Percentiles rank a stretch among this genome's conserved stretches.
Evolutionary conservation across 2,113 vertebrate species (phyloP).

Genomic region (Gymnobelideus leadbeateri): DNA sequence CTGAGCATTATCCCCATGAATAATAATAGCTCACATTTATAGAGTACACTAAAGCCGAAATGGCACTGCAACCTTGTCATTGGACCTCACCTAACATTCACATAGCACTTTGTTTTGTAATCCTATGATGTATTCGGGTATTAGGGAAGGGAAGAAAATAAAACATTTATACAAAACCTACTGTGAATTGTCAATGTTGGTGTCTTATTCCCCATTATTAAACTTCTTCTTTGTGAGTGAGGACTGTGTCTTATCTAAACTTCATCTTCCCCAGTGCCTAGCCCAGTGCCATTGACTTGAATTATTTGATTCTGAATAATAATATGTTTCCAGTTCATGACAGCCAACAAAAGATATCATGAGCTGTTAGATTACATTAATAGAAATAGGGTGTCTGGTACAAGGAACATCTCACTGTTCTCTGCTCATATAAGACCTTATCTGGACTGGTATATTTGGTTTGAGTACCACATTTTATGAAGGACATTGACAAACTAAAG

Average conservation of each 20-base stretch:
- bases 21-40: neutral
- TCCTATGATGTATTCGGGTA: neutral
- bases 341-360: neutral
- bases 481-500: neutral
- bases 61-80: neutral
- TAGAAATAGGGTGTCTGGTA: neutral
- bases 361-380: neutral
- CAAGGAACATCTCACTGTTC: neutral
- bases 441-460: neutral
- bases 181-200: neutral
- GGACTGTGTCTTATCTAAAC: neutral
- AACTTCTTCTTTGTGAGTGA: neutral
- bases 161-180: neutral
- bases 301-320: neutral
- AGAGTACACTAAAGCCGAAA: neutral
- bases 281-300: neutral
- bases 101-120: neutral
- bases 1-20: neutral
- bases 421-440: neutral
- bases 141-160: neutral
- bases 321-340: neutral
- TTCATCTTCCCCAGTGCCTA: neutral
- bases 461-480: neutral
- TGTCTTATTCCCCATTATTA: neutral
- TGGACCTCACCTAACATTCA: neutral